Evolutionary conservation across 2,888 invertebrate genomes (phyloP), one percentile per base, ranked within the genome.

Genomic region (Oscheius sp.): DNA sequence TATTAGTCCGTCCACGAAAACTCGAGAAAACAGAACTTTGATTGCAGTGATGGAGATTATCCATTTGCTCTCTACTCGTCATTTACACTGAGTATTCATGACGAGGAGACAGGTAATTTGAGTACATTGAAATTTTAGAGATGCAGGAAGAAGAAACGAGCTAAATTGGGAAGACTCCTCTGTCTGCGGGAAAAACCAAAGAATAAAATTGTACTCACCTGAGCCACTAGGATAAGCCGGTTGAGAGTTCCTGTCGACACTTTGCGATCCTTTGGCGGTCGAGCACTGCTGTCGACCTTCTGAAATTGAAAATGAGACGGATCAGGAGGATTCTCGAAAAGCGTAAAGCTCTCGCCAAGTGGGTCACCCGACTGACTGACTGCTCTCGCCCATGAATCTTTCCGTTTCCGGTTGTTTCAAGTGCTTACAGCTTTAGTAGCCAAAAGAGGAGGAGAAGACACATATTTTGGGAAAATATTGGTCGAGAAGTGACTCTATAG

Each of bases 181-280:
- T 35, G 35, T 53, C 53, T 21, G 2, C 9, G 23, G 21, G 18
- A 27, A 12, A 7, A 64, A 18, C 12, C 46, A 23, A 12, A 23
- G 35, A 46, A 35, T 9, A 35, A 43, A 41, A 46, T 61, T 43
- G 13, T 23, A 21, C 16, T 12, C 9, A 75, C 77, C 76, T 87
- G 86, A 0, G 87, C 86, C 12, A 87, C 87, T 16, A 87, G 76
- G 29, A 87, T 86, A 41, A 87, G 73, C 55, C 87, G 78, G 69
- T 87, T 87, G n/a, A 87, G 71, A 13, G 87, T 87, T 18, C 86
- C 86, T 16, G 86, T 86, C 2, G 86, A 87, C 18, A 84, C 82
- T 79, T 86, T 86, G 3, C 86, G 66, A 69, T 79, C 81, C 25
- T 68, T 66, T 13, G 55, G 58, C 6, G 27, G 66, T 16, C 66